A percentile compares a stretch with the other conserved stretches of the same genome.
Conservation (phyloP, 1,140 invertebrate genomes). For the Condylostylus longicornis region DNA sequence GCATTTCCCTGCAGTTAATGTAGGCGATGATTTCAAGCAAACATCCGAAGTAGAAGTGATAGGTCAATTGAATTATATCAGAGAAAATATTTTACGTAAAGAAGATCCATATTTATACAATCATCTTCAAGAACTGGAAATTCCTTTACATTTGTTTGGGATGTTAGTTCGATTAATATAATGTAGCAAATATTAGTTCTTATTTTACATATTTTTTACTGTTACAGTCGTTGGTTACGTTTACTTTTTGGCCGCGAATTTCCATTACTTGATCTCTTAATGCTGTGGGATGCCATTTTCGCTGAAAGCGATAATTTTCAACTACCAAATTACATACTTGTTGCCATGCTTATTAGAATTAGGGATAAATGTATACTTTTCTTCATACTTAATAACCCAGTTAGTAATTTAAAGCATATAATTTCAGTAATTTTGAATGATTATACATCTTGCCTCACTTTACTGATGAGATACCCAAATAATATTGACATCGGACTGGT, state of each 20-base stretch:
- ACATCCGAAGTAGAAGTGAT: slow-evolving; percentile 48
- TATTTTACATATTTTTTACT: slow-evolving; percentile 4
- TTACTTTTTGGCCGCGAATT: slow-evolving; percentile 69
- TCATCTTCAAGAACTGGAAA: slow-evolving; percentile 52
- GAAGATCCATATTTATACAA: slow-evolving; percentile 47
- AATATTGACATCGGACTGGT: slow-evolving; percentile 46
- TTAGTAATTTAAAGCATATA: neutral
- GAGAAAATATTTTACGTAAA: slow-evolving; percentile 48
- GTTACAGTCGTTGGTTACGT: slow-evolving; percentile 58
- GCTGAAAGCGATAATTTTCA: slow-evolving; percentile 52
- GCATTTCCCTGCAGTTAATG: slow-evolving; percentile 22
- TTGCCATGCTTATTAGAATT: slow-evolving; percentile 60
- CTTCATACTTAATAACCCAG: neutral
- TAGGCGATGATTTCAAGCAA: slow-evolving; percentile 10
- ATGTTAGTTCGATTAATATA: slow-evolving; percentile 44
- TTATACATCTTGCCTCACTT: slow-evolving; percentile 45
- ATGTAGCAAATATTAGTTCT: slow-evolving; percentile 2
- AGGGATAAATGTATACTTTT: slow-evolving; percentile 39
- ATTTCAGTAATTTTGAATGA: slow-evolving; percentile 45
- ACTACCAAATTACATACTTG: slow-evolving; percentile 57
- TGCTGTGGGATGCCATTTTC: slow-evolving; percentile 69
- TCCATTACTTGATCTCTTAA: slow-evolving; percentile 52
- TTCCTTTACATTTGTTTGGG: slow-evolving; percentile 64
- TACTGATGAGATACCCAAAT: slow-evolving; percentile 51
- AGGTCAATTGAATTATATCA: slow-evolving; percentile 50